phyloP scores from a whole-genome alignment of 1,140 invertebrate genomes.

The Potamilus streckersoni region DNA sequence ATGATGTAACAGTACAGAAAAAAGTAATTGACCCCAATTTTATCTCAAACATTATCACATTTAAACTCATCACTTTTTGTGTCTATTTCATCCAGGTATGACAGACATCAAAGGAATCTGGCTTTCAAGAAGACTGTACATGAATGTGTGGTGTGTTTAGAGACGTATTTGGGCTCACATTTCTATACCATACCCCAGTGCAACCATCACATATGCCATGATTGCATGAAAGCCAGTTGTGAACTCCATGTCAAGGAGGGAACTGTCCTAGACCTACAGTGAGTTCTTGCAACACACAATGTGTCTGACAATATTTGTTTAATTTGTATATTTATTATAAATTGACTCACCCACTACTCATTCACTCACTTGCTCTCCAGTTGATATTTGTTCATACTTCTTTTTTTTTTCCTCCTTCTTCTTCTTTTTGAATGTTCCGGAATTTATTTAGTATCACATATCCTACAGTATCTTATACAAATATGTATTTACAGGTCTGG shows the following conservation, averaged over 20 bases:
- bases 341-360: no score
- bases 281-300: neutral
- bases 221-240: slow-evolving; percentile 44
- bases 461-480: no score
- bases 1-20: no score
- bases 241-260: slow-evolving; percentile 45
- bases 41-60: neutral
- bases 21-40: neutral
- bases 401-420: no score
- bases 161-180: slow-evolving; percentile 40
- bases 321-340: no score
- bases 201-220: slow-evolving; percentile 45
- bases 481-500: no score
- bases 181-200: slow-evolving; percentile 43
- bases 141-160: slow-evolving; percentile 48
- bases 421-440: no score
- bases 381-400: no score
- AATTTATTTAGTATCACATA: no score
- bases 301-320: no score
- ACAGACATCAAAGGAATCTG: slow-evolving; percentile 20
- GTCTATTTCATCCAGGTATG: slow-evolving; percentile 39
- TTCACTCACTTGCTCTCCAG: no score
- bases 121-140: slow-evolving; percentile 39
- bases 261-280: slow-evolving; percentile 44
- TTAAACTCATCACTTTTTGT: neutral